Evolutionary conservation across 2,888 invertebrate genomes (phyloP).

Genomic region (Synanthedon vespiformis): DNA sequence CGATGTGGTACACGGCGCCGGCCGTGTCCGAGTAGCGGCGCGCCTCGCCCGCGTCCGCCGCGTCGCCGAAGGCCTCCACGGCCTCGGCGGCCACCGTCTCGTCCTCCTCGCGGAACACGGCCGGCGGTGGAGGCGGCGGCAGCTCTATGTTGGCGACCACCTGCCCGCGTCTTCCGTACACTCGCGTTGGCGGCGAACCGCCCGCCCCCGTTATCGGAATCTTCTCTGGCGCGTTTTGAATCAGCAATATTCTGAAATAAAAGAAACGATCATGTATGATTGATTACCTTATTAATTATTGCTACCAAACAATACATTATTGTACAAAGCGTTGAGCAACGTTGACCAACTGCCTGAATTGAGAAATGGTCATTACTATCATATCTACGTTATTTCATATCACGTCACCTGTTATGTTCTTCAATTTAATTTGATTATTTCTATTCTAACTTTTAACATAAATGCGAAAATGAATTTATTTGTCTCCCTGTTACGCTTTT

Average conservation of each 20-base stretch:
- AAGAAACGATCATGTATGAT: no score
- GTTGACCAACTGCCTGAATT: no score
- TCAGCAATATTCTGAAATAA: conserved; percentile 87
- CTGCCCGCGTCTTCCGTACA: conserved; percentile 47
- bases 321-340: no score
- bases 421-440: no score
- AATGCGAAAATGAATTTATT: no score
- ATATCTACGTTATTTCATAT: no score
- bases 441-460: no score
- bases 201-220: conserved; percentile 65
- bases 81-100: conserved; percentile 64
- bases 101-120: conserved; percentile 55
- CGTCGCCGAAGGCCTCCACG: conserved; percentile 49
- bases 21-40: conserved; percentile 29
- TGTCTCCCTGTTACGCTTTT: no score
- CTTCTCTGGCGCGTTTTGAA: conserved; percentile 93
- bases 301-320: no score
- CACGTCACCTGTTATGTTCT: no score
- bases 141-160: conserved; percentile 75
- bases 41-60: conserved; percentile 15
- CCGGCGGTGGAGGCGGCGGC: conserved; percentile 29
- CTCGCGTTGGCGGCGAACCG: conserved; percentile 68
- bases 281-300: no score
- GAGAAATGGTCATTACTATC: no score
- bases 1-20: conserved; percentile 59